Conservation (phyloP, 2,113 vertebrate species). For the Neomonachus schauinslandi region DNA sequence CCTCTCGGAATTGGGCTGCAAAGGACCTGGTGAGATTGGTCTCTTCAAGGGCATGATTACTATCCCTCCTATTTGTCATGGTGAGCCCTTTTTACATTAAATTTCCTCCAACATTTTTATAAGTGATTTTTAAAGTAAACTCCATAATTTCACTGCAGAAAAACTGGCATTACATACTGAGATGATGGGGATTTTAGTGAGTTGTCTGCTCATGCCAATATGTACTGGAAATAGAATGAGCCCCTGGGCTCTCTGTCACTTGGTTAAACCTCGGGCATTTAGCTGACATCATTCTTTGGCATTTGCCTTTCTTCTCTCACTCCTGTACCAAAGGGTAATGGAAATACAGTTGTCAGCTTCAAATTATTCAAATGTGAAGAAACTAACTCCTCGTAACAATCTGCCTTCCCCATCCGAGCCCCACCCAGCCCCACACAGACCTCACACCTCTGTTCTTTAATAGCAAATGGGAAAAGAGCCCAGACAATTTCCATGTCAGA, state of each 20-base stretch:
- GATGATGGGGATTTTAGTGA: slow-evolving; percentile 49
- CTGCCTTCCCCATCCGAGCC: neutral
- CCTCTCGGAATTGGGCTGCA: neutral
- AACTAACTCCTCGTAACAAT: slow-evolving; percentile 54
- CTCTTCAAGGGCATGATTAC: neutral
- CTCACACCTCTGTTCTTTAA: neutral
- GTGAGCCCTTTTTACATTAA: slow-evolving; percentile 29
- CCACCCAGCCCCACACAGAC: neutral
- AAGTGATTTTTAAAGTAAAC: slow-evolving; percentile 65
- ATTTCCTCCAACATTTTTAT: slow-evolving; percentile 66
- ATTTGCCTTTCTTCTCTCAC: slow-evolving; percentile 68
- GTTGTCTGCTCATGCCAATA: slow-evolving; percentile 42
- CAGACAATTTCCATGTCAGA: neutral
- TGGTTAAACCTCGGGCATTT: slow-evolving; percentile 60
- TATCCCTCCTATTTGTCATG: neutral
- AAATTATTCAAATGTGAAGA: slow-evolving; percentile 59
- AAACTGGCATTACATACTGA: neutral
- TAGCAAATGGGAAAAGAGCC: slow-evolving; percentile 37
- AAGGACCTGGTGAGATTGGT: neutral
- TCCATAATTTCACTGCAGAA: slow-evolving; percentile 44
- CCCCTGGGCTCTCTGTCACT: slow-evolving; percentile 52
- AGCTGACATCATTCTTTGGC: slow-evolving; percentile 76
- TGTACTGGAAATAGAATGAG: slow-evolving; percentile 54
- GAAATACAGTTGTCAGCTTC: slow-evolving; percentile 74
- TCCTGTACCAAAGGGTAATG: slow-evolving; percentile 68